A percentile compares a stretch with the other conserved stretches of the same genome.
phyloP scores from a whole-genome alignment of 2,888 invertebrate genomes.

The Balanococcus diminutus region DNA sequence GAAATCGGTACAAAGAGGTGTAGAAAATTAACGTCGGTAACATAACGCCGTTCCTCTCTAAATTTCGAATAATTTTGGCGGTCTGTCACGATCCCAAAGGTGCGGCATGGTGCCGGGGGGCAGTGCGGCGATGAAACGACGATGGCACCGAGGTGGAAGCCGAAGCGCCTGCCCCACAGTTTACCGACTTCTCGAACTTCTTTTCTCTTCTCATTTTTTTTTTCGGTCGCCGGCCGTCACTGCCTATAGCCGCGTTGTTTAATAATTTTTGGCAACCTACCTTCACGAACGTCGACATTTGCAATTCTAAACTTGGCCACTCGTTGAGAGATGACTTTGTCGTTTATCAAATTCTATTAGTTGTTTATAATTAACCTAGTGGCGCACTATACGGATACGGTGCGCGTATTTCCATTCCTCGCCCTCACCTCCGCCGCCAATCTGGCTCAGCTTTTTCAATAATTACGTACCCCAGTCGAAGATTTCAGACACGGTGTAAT shows the following conservation, averaged over 20 bases:
- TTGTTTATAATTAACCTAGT: constrained; percentile 51
- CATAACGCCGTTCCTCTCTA: neutral
- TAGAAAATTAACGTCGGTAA: neutral
- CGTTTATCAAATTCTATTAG: constrained; percentile 50
- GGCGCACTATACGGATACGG: neutral
- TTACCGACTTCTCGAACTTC: neutral
- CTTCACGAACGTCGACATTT: constrained; percentile 25
- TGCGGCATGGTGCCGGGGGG: too few species aligned
- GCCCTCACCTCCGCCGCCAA: neutral
- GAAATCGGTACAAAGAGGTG: neutral
- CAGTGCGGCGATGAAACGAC: neutral
- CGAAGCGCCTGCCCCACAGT: neutral
- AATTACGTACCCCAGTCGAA: neutral
- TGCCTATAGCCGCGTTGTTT: neutral
- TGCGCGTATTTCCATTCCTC: neutral
- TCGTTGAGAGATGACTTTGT: constrained; percentile 49
- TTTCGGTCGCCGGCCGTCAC: neutral
- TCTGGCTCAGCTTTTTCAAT: neutral
- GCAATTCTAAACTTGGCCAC: constrained; percentile 45
- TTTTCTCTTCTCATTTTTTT: neutral
- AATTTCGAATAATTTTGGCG: neutral
- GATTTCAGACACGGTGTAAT: neutral
- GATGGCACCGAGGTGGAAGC: neutral
- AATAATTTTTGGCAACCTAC: constrained; percentile 29
- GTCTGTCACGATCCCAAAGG: neutral